Evolutionary conservation across 2,888 invertebrate species (phyloP).

Genomic region (Drosophila multiciliata): DNA sequence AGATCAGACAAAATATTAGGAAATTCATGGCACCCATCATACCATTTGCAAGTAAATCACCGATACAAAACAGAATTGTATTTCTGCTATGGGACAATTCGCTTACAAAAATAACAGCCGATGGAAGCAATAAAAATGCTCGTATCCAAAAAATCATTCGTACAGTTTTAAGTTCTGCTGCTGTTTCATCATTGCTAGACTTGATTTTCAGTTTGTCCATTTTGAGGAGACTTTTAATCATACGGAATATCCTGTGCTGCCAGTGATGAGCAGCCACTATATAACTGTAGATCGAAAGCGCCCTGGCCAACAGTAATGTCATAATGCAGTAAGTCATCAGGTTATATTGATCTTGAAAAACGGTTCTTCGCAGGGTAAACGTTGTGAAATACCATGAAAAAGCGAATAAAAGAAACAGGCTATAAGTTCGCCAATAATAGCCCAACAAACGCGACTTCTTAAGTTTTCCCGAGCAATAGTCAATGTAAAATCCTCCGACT

Average conservation of each 20-base stretch:
- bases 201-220: neutral
- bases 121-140: neutral
- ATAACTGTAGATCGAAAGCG: constrained; percentile 1
- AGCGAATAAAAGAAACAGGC: neutral
- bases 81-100: rapidly evolving
- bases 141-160: neutral
- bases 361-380: rapidly evolving
- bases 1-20: constrained; percentile 12
- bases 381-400: neutral
- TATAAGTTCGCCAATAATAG: constrained; percentile 10
- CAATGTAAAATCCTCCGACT: constrained; percentile 12
- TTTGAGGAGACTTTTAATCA: constrained; percentile 8
- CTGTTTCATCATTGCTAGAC: neutral
- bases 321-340: neutral
- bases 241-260: constrained; percentile 14
- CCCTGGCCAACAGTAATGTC: neutral
- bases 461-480: neutral
- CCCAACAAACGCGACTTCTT: neutral
- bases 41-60: neutral
- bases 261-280: neutral
- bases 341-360: neutral
- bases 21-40: neutral
- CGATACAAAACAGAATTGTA: too few species aligned
- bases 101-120: neutral
- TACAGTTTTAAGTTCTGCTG: neutral